These are phyloP conservation scores for Sander vitreus DNA, from an alignment of 2,113 vertebrate species.

Conservation along the genomic window DNA sequence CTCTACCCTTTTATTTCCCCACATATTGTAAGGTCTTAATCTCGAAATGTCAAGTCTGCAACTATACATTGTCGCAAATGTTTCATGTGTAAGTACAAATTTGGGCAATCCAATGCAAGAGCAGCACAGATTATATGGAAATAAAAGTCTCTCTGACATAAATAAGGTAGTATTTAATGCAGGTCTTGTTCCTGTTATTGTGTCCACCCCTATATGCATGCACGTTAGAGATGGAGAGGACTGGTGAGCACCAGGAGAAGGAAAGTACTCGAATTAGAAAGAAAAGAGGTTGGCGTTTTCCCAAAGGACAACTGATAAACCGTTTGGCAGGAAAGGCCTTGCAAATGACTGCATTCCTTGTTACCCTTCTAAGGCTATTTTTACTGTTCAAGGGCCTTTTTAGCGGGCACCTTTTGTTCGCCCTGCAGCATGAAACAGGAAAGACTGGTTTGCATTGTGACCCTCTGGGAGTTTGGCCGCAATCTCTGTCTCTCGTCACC, in stretches of 20 bases:
- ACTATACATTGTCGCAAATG: not conserved
- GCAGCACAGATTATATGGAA: not conserved
- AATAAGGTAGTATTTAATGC: not conserved
- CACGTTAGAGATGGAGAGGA: slow-evolving; percentile 8
- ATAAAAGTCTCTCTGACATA: not conserved
- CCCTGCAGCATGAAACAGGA: slow-evolving; percentile 51
- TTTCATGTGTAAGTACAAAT: not conserved
- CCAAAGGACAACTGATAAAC: slow-evolving; percentile 77
- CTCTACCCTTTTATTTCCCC: not conserved
- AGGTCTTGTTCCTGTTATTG: not conserved
- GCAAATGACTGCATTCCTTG: slow-evolving; percentile 77
- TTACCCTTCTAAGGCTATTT: slow-evolving; percentile 77
- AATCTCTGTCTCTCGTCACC: slow-evolving; percentile 28
- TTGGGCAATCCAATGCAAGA: not conserved
- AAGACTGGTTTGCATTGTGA: slow-evolving; percentile 58
- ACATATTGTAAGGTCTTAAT: slow-evolving; percentile 5
- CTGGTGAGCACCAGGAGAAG: slow-evolving; percentile 4
- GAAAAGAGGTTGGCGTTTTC: slow-evolving; percentile 56
- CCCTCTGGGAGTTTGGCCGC: slow-evolving; percentile 39
- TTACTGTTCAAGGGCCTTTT: slow-evolving; percentile 55
- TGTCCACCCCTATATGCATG: not conserved
- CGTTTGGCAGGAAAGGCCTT: slow-evolving; percentile 77
- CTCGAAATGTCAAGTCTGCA: not conserved
- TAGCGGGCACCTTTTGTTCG: slow-evolving; percentile 60
- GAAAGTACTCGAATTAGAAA: slow-evolving; percentile 3